A percentile compares a stretch with the other conserved stretches of the same genome.
phyloP scores from a whole-genome alignment of 2,888 invertebrate genomes.

The Sepioteuthis lessoniana region DNA sequence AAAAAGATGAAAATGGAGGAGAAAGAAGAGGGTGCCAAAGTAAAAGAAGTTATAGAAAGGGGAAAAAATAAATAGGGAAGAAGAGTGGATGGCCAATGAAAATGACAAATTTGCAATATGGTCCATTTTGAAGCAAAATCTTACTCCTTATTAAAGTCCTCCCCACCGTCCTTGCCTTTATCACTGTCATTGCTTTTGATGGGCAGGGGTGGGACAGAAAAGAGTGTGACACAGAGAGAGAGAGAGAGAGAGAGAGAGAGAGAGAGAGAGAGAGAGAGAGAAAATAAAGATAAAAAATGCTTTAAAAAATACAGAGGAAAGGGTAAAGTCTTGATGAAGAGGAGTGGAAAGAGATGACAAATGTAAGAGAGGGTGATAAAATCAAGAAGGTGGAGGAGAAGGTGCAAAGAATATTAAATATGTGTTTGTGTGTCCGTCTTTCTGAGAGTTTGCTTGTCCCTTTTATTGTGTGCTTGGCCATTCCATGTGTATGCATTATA shows the following conservation, averaged over 20 bases:
- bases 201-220: not conserved
- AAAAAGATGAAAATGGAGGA: not conserved
- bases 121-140: not conserved
- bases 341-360: constrained; percentile 33
- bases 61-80: too few species aligned
- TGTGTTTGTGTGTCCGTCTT: not conserved
- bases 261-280: not conserved
- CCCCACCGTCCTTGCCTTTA: not conserved
- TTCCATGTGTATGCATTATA: not conserved
- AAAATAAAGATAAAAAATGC: not conserved
- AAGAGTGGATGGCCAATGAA: not conserved
- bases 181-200: constrained; percentile 11
- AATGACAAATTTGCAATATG: constrained; percentile 33
- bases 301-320: not conserved
- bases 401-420: not conserved
- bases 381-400: not conserved
- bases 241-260: not conserved
- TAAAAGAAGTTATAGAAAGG: too few species aligned
- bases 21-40: too few species aligned
- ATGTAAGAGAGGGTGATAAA: not conserved
- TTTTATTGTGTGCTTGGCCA: not conserved
- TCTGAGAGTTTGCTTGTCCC: not conserved
- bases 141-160: not conserved
- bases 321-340: not conserved
- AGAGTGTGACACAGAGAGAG: not conserved